Evolutionary conservation across 2,113 vertebrate species (phyloP), one percentile per base, ranked within the genome.

Genomic region (Tenebrosternarchus preto): DNA sequence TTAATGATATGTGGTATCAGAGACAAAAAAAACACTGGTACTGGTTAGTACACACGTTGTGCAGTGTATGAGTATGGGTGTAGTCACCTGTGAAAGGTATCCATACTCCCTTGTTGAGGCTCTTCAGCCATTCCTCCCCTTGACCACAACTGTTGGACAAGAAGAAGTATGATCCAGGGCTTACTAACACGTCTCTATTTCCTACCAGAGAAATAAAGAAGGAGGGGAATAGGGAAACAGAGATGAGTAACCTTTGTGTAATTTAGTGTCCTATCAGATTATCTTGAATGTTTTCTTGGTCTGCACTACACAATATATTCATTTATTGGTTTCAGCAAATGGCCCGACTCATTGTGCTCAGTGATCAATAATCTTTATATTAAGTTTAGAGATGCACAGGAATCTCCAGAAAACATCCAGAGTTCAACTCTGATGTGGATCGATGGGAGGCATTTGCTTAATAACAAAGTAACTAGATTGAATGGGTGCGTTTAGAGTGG

Each of bases 101-200:
- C 93, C 93, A 93, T n/a, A 91, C 89, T 24, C 91, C 91, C 69
- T 92, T 94, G 84, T 92, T 92, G 59, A 94, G 90, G 67, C 89
- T 93, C 86, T 93, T 91, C 80, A 94, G 83, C 93, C 93, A 93
- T 85, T 93, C 92, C 24, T 94, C 93, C 0, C 91, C 92, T 80
- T 93, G 92, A 83, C 92, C 91, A 12, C 91, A 90, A 24, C 91
- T 93, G 90, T 92, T 94, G 19, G 92, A 93, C 68, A 93, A 83
- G 87, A 94, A 94, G 90, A 93, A 92, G 71, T 93, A 94, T 12
- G 93, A 93, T 8, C 92, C 91, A 5, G 93, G 91, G 78, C 91
- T 93, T 85, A 91, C 91, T 86, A 92, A 55, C 67, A 93, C 91
- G 9, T 93, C 92, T 84, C 91, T 91, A 88, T 93, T 93, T 22